These are phyloP conservation scores for Hippocampus guttulatus DNA, from an alignment of 2,113 vertebrate species.

Conservation along the genomic window DNA sequence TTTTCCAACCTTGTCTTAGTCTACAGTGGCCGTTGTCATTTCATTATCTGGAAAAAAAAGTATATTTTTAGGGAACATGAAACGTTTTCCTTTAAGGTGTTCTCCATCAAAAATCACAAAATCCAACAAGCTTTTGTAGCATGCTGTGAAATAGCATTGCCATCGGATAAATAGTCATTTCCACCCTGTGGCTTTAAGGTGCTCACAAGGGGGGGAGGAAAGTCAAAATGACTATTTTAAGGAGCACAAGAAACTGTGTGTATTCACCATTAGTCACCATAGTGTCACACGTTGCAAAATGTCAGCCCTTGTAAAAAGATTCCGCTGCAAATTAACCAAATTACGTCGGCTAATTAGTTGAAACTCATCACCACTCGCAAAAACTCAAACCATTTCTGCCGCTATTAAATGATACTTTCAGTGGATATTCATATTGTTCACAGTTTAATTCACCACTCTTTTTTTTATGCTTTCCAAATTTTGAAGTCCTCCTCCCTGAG, in stretches of 20 bases:
- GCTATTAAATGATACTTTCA: not conserved
- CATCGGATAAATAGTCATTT: not conserved
- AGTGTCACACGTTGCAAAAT: constrained; percentile 9
- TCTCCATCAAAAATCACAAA: not conserved
- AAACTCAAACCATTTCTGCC: constrained; percentile 4
- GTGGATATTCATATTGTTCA: constrained; percentile 11
- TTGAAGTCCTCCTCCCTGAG: not conserved
- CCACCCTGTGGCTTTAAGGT: not conserved
- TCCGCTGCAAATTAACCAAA: not conserved
- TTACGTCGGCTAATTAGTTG: constrained; percentile 14
- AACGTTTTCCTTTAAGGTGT: not conserved
- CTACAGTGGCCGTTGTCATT: not conserved
- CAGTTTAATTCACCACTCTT: constrained; percentile 19
- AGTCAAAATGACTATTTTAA: constrained; percentile 28
- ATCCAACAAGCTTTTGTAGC: not conserved
- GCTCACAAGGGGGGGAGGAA: not conserved
- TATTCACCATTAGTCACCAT: not conserved
- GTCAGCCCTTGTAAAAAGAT: not conserved
- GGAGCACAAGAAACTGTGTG: not conserved
- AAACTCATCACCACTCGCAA: not conserved
- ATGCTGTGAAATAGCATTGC: not conserved
- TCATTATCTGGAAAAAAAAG: not conserved
- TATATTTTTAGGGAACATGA: not conserved
- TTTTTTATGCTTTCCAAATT: constrained; percentile 7
- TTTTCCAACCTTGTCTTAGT: not conserved